These are phyloP conservation scores for Todus mexicanus DNA, from an alignment of 2,797 vertebrate genomes.

Conservation along the genomic window DNA sequence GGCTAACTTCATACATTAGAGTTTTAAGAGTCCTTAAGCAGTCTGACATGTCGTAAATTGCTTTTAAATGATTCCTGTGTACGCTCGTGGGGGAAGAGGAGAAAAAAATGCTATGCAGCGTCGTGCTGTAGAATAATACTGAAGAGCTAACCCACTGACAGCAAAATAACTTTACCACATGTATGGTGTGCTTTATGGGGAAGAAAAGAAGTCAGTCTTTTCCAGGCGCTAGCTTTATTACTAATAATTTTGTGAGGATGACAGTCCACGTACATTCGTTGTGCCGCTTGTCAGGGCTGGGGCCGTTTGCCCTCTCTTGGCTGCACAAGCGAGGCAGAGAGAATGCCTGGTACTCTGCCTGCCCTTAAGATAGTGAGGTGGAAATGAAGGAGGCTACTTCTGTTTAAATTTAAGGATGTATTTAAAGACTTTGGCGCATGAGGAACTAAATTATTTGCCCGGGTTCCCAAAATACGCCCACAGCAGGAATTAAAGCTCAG, in stretches of 20 bases:
- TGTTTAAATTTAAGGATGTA: neutral
- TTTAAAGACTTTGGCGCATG: neutral
- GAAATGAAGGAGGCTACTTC: neutral
- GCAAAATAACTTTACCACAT: neutral
- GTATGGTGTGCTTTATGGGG: neutral
- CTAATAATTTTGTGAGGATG: neutral
- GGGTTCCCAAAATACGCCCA: neutral
- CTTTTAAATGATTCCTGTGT: constrained; percentile 33
- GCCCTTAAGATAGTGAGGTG: neutral
- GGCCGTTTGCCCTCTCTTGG: neutral
- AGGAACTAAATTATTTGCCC: neutral
- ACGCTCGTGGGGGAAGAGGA: neutral
- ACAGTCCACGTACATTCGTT: neutral
- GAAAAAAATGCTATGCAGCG: neutral
- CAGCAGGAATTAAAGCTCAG: neutral
- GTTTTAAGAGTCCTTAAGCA: constrained; percentile 63
- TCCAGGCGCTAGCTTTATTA: neutral
- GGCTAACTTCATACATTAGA: constrained; percentile 60
- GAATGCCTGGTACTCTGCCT: neutral
- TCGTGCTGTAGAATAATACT: neutral
- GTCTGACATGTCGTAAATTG: constrained; percentile 56
- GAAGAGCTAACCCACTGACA: neutral
- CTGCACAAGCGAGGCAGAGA: neutral
- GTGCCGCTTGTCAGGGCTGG: neutral
- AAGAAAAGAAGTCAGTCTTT: neutral